Evolutionary conservation across 2,888 invertebrate genomes (phyloP), one percentile per base, ranked within the genome.

Genomic region (Cryptophagus acutangulus): DNA sequence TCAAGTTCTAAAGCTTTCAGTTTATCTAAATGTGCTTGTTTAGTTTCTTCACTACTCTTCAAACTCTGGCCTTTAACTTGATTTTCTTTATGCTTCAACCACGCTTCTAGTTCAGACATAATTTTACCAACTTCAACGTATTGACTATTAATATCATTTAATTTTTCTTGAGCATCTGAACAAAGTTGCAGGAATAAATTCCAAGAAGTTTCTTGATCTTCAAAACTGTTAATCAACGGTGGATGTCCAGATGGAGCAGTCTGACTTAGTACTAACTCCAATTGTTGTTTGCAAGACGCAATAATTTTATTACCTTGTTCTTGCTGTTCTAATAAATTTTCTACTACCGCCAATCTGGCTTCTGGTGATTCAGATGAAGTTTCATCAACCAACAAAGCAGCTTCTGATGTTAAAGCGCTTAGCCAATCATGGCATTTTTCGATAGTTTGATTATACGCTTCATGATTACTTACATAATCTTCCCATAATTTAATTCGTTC

Each of bases 41-140:
- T 95, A 2, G 88, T 79, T 52, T 87, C 87, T 18, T 88, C 79
- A 2, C 84, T 87, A 59, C 83, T 90, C 66, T 88, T 89, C 1
- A 93, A 74, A 51, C 88, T 87, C 67, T 91, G 91, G 63, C 92
- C 91, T 67, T 92, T 87, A 0, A 93, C 79, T 62, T 85, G 82
- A 34, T 78, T 77, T 69, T 95, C 94, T 61, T 87, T 87, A 36
- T 82, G 76, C 62, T 87, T 89, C 35, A 91, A 74, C 94, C 94
- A 95, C 33, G 78, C 75, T 58, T 85, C 86, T 1, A 94, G 72
- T 41, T 78, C 78, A 49, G 89, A 86, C 18, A 91, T 77, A 13
- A 82, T 76, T 33, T 78, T 79, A 57, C 88, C 87, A 53, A 89
- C 87, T 60, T 87, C 82, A 29, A 82, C 82, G 82, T 89, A 90